These are phyloP conservation scores for Neuroscelio doddi DNA, from an alignment of 2,888 invertebrate genomes.

Conservation along the genomic window DNA sequence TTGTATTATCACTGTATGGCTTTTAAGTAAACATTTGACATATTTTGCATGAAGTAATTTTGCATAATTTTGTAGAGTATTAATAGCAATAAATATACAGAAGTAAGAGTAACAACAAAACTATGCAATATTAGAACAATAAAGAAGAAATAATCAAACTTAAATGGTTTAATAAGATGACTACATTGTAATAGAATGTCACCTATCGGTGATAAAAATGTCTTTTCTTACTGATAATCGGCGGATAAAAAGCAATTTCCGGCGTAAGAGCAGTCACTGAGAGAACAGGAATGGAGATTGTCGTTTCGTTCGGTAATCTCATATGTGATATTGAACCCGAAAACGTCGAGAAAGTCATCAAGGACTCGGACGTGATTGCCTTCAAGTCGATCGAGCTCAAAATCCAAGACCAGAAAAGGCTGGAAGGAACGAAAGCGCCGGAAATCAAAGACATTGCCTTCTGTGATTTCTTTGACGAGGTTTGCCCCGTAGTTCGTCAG, in stretches of 20 bases:
- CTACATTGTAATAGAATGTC: too few species aligned
- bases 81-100: too few species aligned
- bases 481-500: slow-evolving; percentile 78
- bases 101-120: too few species aligned
- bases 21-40: too few species aligned
- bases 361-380: slow-evolving; percentile 89
- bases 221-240: slow-evolving; percentile 67
- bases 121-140: too few species aligned
- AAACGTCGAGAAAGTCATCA: slow-evolving; percentile 86
- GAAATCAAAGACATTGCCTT: slow-evolving; percentile 79
- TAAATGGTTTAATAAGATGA: too few species aligned
- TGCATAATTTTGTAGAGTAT: too few species aligned
- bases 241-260: slow-evolving; percentile 85
- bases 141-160: too few species aligned
- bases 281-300: slow-evolving; percentile 80
- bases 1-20: too few species aligned
- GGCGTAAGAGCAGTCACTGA: slow-evolving; percentile 87
- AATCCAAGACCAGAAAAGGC: slow-evolving; percentile 85
- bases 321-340: slow-evolving; percentile 94
- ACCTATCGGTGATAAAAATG: too few species aligned
- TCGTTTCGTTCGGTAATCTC: slow-evolving; percentile 79
- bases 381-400: slow-evolving; percentile 81
- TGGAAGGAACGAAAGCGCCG: slow-evolving; percentile 77
- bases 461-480: slow-evolving; percentile 80
- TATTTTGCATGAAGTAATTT: too few species aligned